Base-by-base conservation (phyloP, 2,888 invertebrate genomes). In the Leptopilina syphax region DNA sequence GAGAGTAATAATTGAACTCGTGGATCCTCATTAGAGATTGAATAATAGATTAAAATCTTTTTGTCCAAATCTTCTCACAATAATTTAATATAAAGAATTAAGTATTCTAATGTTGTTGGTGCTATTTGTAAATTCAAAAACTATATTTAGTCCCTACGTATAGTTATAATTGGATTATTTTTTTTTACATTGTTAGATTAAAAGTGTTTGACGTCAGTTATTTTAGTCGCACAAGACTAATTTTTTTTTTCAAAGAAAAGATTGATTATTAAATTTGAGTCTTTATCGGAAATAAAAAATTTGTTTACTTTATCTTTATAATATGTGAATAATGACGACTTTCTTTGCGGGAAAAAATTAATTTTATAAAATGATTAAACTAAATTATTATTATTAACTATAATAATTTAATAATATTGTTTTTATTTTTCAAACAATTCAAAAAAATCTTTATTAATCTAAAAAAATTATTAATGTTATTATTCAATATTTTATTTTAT, bases 31-130 rank as follows among this genome's bases (percentile, higher is more conserved):
- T 70, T 10, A 27, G 50, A 54, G 68, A 47, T 68, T 68, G 24
- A 13, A 73, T 73, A 73, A 57, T 57, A 34, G 13, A 54, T n/a
- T 27, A 34, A 13, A 73, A 57, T 73, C 54, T 73, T 41, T 73
- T 7, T 57, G 34, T n/a, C 27, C 13, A 57, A 27, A 13, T 57
- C 54, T 73, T 73, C 73, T 27, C 73, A 73, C 73, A 73, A 57
- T 57, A 57, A 57, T 27, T 73, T 54, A 73, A 57, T 57, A 34
- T 34, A 34, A 4, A 57, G 73, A 57, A 41, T 73, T 73, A 73
- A 57, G n/a, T 54, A 24, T 27, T 27, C 34, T 34, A 34, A 73
- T 34, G 54, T 73, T 27, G 57, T n/a, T 8, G 73, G 57, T 54
- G 18, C 34, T 27, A n/a, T n/a, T n/a, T 57, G 7, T 54, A 54